These are phyloP conservation scores for Tribolium castaneum DNA, from an alignment of 1,140 invertebrate genomes.

Conservation along the genomic window DNA sequence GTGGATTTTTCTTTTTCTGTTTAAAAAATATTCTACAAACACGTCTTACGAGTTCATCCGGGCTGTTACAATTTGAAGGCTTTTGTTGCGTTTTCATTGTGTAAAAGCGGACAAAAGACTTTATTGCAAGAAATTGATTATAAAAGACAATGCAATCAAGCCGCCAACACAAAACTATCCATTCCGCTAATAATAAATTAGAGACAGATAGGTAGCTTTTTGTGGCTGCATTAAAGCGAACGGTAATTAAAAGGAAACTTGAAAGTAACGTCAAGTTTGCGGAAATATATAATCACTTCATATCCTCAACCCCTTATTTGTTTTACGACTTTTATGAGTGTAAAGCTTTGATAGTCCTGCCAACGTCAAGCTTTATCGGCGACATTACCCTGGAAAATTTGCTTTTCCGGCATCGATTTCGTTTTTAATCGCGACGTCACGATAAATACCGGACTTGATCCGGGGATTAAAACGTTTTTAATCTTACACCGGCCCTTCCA, in stretches of 20 bases:
- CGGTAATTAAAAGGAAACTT: conserved; percentile 21
- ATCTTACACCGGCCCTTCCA: neutral
- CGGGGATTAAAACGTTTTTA: neutral
- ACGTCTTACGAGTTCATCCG: conserved; percentile 9
- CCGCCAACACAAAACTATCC: conserved; percentile 19
- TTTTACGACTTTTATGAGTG: conserved; percentile 27
- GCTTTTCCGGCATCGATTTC: conserved; percentile 6
- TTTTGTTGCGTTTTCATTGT: conserved; percentile 22
- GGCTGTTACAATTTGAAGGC: conserved; percentile 4
- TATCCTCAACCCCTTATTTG: conserved; percentile 13
- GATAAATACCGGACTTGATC: conserved; percentile 6
- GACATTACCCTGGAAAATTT: conserved; percentile 8
- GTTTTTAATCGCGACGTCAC: conserved; percentile 3
- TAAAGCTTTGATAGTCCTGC: conserved; percentile 13
- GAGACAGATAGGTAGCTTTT: conserved; percentile 2
- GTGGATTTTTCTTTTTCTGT: neutral
- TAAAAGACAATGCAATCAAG: conserved; percentile 17
- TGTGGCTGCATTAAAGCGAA: neutral
- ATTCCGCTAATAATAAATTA: conserved; percentile 1
- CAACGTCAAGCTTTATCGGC: conserved; percentile 6
- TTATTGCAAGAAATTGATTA: conserved; percentile 30
- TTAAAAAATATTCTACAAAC: neutral
- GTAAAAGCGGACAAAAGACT: conserved; percentile 14
- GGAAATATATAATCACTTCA: conserved; percentile 18
- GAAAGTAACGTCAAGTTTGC: neutral